phyloP scores from a whole-genome alignment of 1,140 invertebrate species.

The Holcopasites calliopsidis region DNA sequence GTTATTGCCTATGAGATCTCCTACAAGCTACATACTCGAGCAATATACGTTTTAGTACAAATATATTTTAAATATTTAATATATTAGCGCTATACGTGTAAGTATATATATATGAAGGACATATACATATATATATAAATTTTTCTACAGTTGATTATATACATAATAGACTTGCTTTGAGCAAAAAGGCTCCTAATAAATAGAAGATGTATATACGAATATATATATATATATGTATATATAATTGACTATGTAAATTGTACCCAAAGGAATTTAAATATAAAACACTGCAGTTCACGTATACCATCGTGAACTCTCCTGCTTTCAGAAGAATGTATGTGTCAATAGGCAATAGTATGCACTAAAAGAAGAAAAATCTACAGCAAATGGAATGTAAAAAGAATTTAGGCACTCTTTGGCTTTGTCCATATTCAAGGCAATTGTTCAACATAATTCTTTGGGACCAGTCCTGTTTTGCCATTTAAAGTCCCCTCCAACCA shows the following conservation, averaged over 20 bases:
- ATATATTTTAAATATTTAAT: slow-evolving; percentile 64
- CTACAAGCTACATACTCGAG: slow-evolving; percentile 45
- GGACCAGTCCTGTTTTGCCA: slow-evolving; percentile 95
- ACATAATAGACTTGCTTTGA: slow-evolving; percentile 50
- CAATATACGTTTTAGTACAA: slow-evolving; percentile 58
- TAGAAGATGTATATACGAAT: slow-evolving; percentile 41
- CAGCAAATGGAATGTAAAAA: slow-evolving; percentile 44
- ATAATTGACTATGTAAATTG: slow-evolving; percentile 66
- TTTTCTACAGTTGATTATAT: slow-evolving; percentile 48
- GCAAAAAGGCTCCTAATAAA: slow-evolving; percentile 65
- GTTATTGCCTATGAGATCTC: slow-evolving; percentile 56
- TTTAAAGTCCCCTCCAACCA: slow-evolving; percentile 98
- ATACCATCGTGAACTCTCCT: slow-evolving; percentile 8
- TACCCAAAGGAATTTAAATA: slow-evolving; percentile 51
- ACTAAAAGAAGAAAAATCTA: slow-evolving; percentile 13
- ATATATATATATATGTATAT: slow-evolving; percentile 41
- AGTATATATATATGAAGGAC: slow-evolving; percentile 37
- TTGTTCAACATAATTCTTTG: slow-evolving; percentile 98
- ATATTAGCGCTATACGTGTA: slow-evolving; percentile 59
- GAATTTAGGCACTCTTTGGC: slow-evolving; percentile 66
- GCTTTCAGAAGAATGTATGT: slow-evolving; percentile 22
- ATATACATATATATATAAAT: slow-evolving; percentile 43
- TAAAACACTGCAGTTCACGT: slow-evolving; percentile 25
- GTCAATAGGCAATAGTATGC: slow-evolving; percentile 13
- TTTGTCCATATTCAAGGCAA: slow-evolving; percentile 81